A percentile compares a stretch with the other conserved stretches of the same genome.
These are phyloP conservation scores for Alsophila aescularia DNA, from an alignment of 2,888 invertebrate species.

Conservation along the genomic window DNA sequence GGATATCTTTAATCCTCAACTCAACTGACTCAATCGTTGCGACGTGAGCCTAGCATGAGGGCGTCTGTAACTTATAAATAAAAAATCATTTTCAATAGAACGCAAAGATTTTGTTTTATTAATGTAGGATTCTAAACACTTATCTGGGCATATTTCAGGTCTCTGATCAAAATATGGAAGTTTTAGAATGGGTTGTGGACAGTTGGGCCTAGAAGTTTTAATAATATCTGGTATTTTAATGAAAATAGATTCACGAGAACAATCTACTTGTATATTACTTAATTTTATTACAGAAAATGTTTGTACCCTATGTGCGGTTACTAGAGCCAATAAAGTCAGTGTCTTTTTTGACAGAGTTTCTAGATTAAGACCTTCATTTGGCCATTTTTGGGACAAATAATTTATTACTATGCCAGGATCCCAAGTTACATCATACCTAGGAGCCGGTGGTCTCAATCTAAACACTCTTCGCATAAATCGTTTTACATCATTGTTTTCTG, in stretches of 20 bases:
- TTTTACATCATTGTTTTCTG: not conserved
- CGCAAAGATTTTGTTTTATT: not conserved
- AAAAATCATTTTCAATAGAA: not conserved
- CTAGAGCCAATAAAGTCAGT: slow-evolving; percentile 5
- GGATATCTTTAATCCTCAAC: not conserved
- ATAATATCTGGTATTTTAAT: not conserved
- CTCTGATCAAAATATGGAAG: slow-evolving; percentile 3
- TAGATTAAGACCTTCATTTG: not conserved
- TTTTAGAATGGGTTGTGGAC: not conserved
- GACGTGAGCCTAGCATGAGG: not conserved
- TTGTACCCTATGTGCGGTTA: slow-evolving; percentile 13
- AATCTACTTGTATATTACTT: not conserved
- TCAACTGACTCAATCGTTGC: not conserved
- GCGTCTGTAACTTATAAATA: not conserved
- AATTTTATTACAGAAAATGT: not conserved
- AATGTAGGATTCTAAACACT: not conserved
- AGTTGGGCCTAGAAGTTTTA: not conserved
- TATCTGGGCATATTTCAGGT: not conserved
- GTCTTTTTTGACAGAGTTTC: slow-evolving; percentile 13
- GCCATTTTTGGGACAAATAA: not conserved
- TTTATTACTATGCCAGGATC: not conserved
- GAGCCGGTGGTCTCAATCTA: not conserved
- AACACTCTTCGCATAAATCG: not conserved
- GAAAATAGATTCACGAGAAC: not conserved
- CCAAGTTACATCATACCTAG: not conserved